Percentiles rank a stretch among this genome's conserved stretches.
Conservation (phyloP, 1,140 invertebrate species). For the Drosophila funebris region DNA sequence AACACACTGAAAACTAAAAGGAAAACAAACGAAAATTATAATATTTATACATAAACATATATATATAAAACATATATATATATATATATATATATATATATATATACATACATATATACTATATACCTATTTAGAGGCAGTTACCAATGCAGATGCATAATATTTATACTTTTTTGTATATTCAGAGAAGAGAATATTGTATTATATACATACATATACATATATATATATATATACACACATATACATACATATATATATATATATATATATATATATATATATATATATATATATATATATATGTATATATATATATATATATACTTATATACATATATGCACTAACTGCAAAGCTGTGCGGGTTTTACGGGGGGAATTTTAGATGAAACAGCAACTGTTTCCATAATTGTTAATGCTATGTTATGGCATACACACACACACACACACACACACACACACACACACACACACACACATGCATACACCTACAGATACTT, state of each 20-base stretch:
- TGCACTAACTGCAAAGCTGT: conserved; percentile 57
- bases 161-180: conserved; percentile 78
- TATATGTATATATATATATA: conserved; percentile 26
- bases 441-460: conserved; percentile 20
- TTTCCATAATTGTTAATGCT: conserved; percentile 63
- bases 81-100: conserved; percentile 35
- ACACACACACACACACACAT: conserved; percentile 3
- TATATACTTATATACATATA: conserved; percentile 25
- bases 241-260: conserved; percentile 23
- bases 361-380: conserved; percentile 28
- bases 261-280: conserved; percentile 23
- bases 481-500: conserved; percentile 5
- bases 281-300: conserved; percentile 20
- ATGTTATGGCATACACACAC: conserved; percentile 41
- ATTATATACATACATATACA: conserved; percentile 39
- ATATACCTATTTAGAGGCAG: conserved; percentile 49
- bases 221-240: conserved; percentile 24
- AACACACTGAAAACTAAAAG: conserved; percentile 18
- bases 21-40: conserved; percentile 6
- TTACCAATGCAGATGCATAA: conserved; percentile 32
- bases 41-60: conserved; percentile 57
- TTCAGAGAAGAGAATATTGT: conserved; percentile 26
- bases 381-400: conserved; percentile 40
- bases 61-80: conserved; percentile 33
- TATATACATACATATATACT: conserved; percentile 24